Evolutionary conservation across 2,797 vertebrate genomes (phyloP).

Genomic region (Pipistrellus pygmaeus): DNA sequence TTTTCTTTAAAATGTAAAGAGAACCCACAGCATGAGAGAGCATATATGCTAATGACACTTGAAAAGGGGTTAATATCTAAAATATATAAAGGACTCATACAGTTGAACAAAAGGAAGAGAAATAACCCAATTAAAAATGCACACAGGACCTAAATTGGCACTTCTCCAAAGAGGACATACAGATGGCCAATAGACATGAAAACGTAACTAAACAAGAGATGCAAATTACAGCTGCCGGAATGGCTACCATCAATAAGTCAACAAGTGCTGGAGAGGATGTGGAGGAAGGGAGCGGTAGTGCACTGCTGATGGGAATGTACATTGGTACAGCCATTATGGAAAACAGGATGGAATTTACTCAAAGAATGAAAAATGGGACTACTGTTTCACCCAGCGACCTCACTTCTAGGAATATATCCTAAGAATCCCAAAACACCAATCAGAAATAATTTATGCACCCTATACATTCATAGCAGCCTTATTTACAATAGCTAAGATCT

Average conservation of each 20-base stretch:
- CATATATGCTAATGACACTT: background rate
- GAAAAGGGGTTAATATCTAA: background rate
- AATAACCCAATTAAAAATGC: background rate
- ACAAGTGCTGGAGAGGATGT: background rate
- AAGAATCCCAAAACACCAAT: background rate
- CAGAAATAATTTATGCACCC: background rate
- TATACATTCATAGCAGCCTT: background rate
- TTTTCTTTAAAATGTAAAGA: background rate
- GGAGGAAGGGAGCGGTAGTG: background rate
- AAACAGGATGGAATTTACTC: background rate
- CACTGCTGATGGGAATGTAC: background rate
- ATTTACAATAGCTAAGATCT: background rate
- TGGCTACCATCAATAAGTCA: background rate
- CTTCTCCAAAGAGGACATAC: background rate
- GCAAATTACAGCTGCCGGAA: background rate
- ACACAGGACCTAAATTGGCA: background rate
- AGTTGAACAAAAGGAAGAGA: background rate
- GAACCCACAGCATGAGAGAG: background rate
- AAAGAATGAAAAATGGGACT: background rate
- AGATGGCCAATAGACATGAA: background rate
- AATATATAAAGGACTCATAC: background rate
- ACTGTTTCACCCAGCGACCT: background rate
- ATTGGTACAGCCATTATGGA: background rate
- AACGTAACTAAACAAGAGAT: background rate
- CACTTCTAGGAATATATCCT: background rate